Percentiles rank a stretch among this genome's conserved stretches.
phyloP scores from a whole-genome alignment of 2,113 vertebrate genomes.

The Euleptes europaea region DNA sequence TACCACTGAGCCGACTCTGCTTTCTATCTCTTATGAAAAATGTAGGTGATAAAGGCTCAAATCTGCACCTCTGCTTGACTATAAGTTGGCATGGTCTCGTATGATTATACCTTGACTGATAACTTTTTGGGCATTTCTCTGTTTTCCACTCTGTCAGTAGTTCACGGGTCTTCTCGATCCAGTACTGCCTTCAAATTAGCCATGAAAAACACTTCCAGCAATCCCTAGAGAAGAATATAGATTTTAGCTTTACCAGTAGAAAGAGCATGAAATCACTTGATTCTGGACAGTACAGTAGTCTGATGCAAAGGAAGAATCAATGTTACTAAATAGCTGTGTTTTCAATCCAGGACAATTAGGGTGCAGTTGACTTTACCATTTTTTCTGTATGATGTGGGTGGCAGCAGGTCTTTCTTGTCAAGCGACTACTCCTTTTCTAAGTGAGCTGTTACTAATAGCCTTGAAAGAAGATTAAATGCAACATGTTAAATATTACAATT shows the following conservation, averaged over 20 bases:
- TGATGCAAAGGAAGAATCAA: constrained; percentile 63
- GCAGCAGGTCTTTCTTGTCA: constrained; percentile 58
- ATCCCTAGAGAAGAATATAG: constrained; percentile 27
- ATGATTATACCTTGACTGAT: background rate
- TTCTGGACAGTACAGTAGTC: constrained; percentile 51
- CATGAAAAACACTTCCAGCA: constrained; percentile 32
- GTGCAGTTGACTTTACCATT: constrained; percentile 72
- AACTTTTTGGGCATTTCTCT: constrained; percentile 28
- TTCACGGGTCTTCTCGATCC: background rate
- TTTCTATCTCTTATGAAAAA: constrained; percentile 28
- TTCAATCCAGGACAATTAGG: constrained; percentile 73
- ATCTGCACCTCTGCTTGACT: background rate
- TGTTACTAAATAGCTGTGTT: constrained; percentile 63
- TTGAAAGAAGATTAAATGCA: constrained; percentile 84
- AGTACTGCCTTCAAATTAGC: constrained; percentile 34
- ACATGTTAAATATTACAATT: constrained; percentile 84
- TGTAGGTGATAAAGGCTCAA: constrained; percentile 24
- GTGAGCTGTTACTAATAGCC: constrained; percentile 78
- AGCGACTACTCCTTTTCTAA: constrained; percentile 74
- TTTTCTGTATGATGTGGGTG: constrained; percentile 66
- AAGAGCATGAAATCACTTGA: constrained; percentile 62
- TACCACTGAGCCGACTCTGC: constrained; percentile 28
- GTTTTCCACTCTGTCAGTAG: constrained; percentile 4
- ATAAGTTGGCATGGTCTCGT: background rate
- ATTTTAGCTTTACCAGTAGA: constrained; percentile 65